Conservation (phyloP, 2,797 vertebrate species). For the Synanceia verrucosa region DNA sequence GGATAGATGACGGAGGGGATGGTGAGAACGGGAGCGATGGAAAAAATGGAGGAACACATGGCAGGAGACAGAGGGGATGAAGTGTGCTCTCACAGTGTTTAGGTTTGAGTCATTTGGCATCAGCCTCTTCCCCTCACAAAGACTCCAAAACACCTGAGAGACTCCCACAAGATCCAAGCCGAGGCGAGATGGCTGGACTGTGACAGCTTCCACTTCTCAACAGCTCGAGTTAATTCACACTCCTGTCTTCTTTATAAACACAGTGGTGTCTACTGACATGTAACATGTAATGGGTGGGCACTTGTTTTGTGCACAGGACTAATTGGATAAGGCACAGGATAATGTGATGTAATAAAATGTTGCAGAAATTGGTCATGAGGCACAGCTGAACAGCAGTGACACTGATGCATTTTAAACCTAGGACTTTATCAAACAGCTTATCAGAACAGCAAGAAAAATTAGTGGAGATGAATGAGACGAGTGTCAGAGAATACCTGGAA, state of each 20-base stretch:
- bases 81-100: slow-evolving; percentile 71
- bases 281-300: slow-evolving; percentile 26
- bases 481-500: background rate
- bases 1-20: slow-evolving; percentile 22
- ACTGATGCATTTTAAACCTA: background rate
- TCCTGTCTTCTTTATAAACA: slow-evolving; percentile 31
- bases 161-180: slow-evolving; percentile 32
- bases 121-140: slow-evolving; percentile 56
- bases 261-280: slow-evolving; percentile 27
- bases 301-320: slow-evolving; percentile 20
- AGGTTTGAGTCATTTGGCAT: slow-evolving; percentile 69
- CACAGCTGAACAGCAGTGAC: background rate
- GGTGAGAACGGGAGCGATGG: slow-evolving; percentile 17
- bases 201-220: slow-evolving; percentile 37
- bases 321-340: slow-evolving; percentile 20
- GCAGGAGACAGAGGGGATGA: slow-evolving; percentile 64
- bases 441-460: background rate
- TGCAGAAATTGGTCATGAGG: background rate
- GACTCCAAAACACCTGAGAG: slow-evolving; percentile 64
- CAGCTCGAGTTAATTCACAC: slow-evolving; percentile 36
- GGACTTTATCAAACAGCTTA: background rate
- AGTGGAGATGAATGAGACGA: background rate
- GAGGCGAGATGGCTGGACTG: slow-evolving; percentile 32
- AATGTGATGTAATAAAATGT: slow-evolving; percentile 14
- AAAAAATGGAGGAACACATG: slow-evolving; percentile 37